Evolutionary conservation across 2,113 vertebrate genomes (phyloP).

Genomic region (Indicator indicator): DNA sequence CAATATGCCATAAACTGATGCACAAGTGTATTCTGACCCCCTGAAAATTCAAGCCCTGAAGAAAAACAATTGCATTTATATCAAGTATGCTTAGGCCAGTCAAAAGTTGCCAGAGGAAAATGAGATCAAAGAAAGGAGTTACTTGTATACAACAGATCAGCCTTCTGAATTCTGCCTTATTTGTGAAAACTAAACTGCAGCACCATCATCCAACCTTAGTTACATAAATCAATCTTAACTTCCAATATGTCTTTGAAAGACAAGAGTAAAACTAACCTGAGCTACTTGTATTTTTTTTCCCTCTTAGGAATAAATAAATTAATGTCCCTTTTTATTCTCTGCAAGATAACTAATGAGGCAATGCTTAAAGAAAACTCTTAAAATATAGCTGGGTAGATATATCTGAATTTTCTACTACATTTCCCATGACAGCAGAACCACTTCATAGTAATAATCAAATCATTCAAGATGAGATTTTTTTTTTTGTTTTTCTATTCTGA

Average conservation of each 20-base stretch:
- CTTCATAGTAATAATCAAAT: not conserved
- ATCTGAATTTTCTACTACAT: not conserved
- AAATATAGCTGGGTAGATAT: not conserved
- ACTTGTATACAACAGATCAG: not conserved
- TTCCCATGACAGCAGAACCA: not conserved
- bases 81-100: not conserved
- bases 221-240: not conserved
- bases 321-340: not conserved
- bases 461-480: not conserved
- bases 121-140: conserved; percentile 18
- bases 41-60: not conserved
- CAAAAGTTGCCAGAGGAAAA: conserved; percentile 3
- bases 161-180: not conserved
- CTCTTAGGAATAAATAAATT: not conserved
- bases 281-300: not conserved
- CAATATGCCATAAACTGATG: not conserved
- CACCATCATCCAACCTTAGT: not conserved
- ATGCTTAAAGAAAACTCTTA: not conserved
- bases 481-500: not conserved
- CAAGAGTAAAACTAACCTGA: not conserved
- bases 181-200: not conserved
- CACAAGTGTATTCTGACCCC: not conserved
- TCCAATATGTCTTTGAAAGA: not conserved
- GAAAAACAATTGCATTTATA: not conserved
- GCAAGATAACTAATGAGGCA: not conserved